phyloP scores from a whole-genome alignment of 2,888 invertebrate genomes.

The Hemaris fuciformis region DNA sequence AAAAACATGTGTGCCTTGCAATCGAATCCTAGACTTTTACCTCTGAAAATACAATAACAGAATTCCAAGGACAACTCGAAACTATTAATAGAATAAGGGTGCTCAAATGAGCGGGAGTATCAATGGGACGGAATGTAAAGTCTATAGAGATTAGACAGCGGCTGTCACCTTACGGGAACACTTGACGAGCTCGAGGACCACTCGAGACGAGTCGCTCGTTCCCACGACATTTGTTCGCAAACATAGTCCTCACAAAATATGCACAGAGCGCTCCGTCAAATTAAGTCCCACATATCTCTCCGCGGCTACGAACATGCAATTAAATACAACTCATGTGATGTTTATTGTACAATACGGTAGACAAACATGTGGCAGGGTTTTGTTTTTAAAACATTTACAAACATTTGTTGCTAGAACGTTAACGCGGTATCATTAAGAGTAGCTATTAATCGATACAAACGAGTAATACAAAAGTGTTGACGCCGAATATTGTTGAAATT shows the following conservation, averaged over 20 bases:
- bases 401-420: background rate
- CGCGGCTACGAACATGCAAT: background rate
- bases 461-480: slow-evolving; percentile 29
- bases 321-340: background rate
- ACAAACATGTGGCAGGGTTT: too few species aligned
- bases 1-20: too few species aligned
- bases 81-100: slow-evolving; percentile 16
- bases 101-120: slow-evolving; percentile 42
- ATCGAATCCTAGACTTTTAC: too few species aligned
- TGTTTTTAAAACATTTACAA: background rate
- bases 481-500: slow-evolving; percentile 41
- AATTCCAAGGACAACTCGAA: background rate
- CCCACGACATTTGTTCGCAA: slow-evolving; percentile 62
- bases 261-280: slow-evolving; percentile 48
- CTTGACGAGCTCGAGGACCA: slow-evolving; percentile 52
- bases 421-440: background rate
- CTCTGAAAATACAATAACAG: background rate
- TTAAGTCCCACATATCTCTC: slow-evolving; percentile 33
- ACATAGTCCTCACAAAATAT: slow-evolving; percentile 65
- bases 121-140: slow-evolving; percentile 57
- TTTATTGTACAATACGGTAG: background rate
- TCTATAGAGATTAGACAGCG: slow-evolving; percentile 66
- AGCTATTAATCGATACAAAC: background rate
- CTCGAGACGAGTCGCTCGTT: slow-evolving; percentile 67
- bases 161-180: slow-evolving; percentile 64